A percentile compares a stretch with the other conserved stretches of the same genome.
phyloP scores from a whole-genome alignment of 2,797 vertebrate species.

The Lepus oiostolus region DNA sequence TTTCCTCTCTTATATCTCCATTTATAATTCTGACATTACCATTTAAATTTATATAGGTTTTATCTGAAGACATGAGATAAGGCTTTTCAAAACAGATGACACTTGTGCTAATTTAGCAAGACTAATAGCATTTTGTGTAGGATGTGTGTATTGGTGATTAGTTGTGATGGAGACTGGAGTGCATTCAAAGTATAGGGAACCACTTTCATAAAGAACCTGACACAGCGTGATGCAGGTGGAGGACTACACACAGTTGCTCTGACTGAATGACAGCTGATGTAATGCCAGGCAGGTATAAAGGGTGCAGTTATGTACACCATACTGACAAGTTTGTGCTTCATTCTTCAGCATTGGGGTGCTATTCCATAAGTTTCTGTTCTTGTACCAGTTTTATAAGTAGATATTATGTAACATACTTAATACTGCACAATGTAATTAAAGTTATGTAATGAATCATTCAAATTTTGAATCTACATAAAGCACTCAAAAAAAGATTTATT shows the following conservation, averaged over 20 bases:
- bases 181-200: neutral
- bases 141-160: neutral
- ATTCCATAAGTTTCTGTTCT: neutral
- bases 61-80: neutral
- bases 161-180: neutral
- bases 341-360: neutral
- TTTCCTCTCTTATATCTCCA: neutral
- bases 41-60: slow-evolving; percentile 20
- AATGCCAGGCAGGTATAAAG: neutral
- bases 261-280: neutral
- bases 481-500: too few species aligned
- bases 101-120: neutral
- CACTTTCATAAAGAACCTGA: neutral
- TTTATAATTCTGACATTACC: neutral
- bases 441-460: neutral
- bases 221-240: neutral
- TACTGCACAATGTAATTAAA: neutral
- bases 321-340: neutral
- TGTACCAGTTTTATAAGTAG: neutral
- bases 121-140: neutral
- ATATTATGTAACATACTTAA: slow-evolving; percentile 8
- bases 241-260: neutral
- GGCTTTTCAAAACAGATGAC: neutral
- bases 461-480: neutral
- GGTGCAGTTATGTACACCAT: neutral